phyloP scores from a whole-genome alignment of 2,113 vertebrate genomes.

The Notothenia rossii region DNA sequence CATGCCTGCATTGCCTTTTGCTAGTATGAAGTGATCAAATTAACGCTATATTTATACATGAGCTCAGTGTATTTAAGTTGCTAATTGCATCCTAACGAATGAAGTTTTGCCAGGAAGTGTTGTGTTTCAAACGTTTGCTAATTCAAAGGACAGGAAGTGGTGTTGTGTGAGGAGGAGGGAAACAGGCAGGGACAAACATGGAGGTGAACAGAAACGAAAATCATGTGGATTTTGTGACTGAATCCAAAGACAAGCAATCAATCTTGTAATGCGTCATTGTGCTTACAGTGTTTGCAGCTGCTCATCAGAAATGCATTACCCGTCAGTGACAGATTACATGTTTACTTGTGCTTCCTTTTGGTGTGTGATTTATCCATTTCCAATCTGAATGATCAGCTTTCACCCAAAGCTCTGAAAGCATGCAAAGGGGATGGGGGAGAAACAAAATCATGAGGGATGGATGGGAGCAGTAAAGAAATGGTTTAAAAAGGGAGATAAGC shows the following conservation, averaged over 20 bases:
- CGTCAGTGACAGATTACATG: slow-evolving; percentile 12
- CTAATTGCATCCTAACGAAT: slow-evolving; percentile 72
- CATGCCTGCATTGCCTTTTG: slow-evolving; percentile 24
- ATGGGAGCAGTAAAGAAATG: neutral
- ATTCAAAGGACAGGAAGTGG: slow-evolving; percentile 62
- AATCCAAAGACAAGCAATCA: neutral
- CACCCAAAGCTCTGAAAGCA: neutral
- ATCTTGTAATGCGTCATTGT: slow-evolving; percentile 7
- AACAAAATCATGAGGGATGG: neutral
- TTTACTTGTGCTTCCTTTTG: slow-evolving; percentile 10
- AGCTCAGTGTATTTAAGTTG: slow-evolving; percentile 57
- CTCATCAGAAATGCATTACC: slow-evolving; percentile 35
- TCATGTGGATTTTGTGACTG: neutral
- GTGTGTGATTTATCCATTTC: neutral
- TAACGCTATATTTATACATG: slow-evolving; percentile 68
- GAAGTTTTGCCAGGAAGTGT: slow-evolving; percentile 68
- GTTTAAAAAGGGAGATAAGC: neutral
- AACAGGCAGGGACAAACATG: slow-evolving; percentile 2
- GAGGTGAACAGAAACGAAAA: slow-evolving; percentile 31
- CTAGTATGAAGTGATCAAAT: slow-evolving; percentile 64
- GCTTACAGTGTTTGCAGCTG: slow-evolving; percentile 34
- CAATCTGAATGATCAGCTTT: neutral
- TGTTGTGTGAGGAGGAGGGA: slow-evolving; percentile 20
- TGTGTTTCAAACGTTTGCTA: slow-evolving; percentile 45
- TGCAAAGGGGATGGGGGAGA: neutral